These are phyloP conservation scores for Aramus guarauna DNA, from an alignment of 2,113 vertebrate species.

Conservation along the genomic window DNA sequence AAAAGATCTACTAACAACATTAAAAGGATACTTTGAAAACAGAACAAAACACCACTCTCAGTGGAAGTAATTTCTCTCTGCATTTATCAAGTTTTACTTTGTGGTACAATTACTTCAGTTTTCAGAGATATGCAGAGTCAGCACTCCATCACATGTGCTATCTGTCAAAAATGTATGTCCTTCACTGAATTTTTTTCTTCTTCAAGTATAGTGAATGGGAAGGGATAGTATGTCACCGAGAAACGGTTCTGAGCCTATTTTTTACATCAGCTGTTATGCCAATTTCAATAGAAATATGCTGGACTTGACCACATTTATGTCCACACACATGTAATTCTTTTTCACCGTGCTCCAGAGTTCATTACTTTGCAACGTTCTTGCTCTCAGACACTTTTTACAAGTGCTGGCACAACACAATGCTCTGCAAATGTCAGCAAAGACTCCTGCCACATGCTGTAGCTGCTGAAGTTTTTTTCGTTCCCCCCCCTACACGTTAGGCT, in stretches of 20 bases:
- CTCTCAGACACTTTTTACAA: neutral
- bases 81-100: neutral
- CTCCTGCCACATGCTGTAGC: neutral
- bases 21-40: conserved; percentile 1
- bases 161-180: neutral
- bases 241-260: neutral
- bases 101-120: neutral
- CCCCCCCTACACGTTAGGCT: neutral
- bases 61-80: neutral
- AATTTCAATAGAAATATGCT: neutral
- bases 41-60: neutral
- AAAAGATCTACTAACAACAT: conserved; percentile 30
- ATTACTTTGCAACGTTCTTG: neutral
- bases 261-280: neutral
- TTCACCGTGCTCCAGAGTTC: neutral
- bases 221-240: neutral
- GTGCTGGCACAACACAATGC: neutral
- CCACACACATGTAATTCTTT: neutral
- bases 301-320: neutral
- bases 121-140: neutral
- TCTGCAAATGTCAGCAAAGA: conserved; percentile 37
- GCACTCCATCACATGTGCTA: neutral
- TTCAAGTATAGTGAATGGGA: neutral
- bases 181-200: neutral
- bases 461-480: neutral